A percentile compares a stretch with the other conserved stretches of the same genome.
phyloP scores from a whole-genome alignment of 2,113 vertebrate genomes.

The Cranoglanis bouderius region DNA sequence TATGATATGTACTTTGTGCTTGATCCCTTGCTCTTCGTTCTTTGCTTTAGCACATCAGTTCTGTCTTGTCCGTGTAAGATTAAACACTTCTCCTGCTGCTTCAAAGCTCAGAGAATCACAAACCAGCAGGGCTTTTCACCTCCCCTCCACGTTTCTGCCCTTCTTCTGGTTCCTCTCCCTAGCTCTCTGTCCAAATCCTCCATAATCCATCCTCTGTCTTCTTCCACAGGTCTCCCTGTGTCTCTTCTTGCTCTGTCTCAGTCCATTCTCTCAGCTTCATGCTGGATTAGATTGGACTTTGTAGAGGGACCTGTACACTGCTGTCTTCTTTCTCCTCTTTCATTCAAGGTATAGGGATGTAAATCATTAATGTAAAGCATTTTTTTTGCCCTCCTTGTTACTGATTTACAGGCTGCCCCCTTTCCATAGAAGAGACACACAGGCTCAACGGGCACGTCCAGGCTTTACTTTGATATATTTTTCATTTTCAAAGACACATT shows the following conservation, averaged over 20 bases:
- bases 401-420: conserved; percentile 17
- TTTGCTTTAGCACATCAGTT: conserved; percentile 35
- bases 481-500: conserved; percentile 59
- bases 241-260: neutral
- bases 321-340: neutral
- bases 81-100: conserved; percentile 33
- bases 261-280: conserved; percentile 1
- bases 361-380: conserved; percentile 14
- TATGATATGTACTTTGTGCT: neutral
- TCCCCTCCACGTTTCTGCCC: neutral
- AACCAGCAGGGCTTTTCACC: conserved; percentile 18
- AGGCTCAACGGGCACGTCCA: conserved; percentile 18
- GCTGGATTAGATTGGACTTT: conserved; percentile 29
- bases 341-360: conserved; percentile 1
- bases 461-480: conserved; percentile 49
- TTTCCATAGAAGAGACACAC: conserved; percentile 33
- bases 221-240: neutral
- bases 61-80: conserved; percentile 36
- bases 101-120: neutral
- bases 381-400: neutral
- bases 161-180: neutral
- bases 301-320: conserved; percentile 4
- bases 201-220: neutral
- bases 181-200: neutral
- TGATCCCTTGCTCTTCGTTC: conserved; percentile 26